These are phyloP conservation scores for Dendrolimus pini DNA, from an alignment of 2,888 invertebrate species.

Conservation along the genomic window DNA sequence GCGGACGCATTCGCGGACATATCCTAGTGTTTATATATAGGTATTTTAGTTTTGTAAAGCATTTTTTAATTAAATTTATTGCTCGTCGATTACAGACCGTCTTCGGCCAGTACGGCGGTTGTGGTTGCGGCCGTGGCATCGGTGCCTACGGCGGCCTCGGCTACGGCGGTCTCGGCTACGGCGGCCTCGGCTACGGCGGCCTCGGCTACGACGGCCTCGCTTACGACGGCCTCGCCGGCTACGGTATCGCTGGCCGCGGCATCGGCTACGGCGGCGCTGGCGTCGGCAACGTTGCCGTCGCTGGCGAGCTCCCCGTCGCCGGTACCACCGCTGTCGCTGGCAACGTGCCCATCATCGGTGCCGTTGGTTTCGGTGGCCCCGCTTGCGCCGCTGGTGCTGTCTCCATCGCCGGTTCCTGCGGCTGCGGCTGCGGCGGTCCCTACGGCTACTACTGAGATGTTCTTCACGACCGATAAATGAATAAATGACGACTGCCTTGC, in stretches of 20 bases:
- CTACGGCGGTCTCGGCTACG: background rate
- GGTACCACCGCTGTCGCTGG: conserved; percentile 26
- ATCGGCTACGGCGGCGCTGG: conserved; percentile 15
- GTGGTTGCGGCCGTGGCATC: background rate
- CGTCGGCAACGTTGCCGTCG: conserved; percentile 24
- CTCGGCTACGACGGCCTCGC: background rate
- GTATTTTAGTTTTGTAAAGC: too few species aligned
- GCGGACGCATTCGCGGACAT: too few species aligned
- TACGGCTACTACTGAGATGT: conserved; percentile 1
- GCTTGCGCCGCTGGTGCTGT: conserved; percentile 23
- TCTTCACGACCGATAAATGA: background rate
- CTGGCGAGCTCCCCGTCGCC: conserved; percentile 24
- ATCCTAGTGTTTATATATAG: too few species aligned
- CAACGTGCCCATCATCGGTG: conserved; percentile 29
- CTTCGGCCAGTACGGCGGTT: background rate
- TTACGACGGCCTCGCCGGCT: conserved; percentile 1
- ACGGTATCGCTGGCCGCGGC: conserved; percentile 6
- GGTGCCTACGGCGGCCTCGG: background rate
- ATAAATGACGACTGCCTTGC: background rate
- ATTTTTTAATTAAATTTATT: background rate
- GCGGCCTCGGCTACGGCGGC: background rate
- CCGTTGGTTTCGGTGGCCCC: conserved; percentile 24
- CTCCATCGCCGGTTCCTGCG: conserved; percentile 8
- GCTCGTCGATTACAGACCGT: background rate
- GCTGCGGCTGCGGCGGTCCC: conserved; percentile 8